Evolutionary conservation across 2,113 vertebrate species (phyloP).

Genomic region (Cepphus grylle): DNA sequence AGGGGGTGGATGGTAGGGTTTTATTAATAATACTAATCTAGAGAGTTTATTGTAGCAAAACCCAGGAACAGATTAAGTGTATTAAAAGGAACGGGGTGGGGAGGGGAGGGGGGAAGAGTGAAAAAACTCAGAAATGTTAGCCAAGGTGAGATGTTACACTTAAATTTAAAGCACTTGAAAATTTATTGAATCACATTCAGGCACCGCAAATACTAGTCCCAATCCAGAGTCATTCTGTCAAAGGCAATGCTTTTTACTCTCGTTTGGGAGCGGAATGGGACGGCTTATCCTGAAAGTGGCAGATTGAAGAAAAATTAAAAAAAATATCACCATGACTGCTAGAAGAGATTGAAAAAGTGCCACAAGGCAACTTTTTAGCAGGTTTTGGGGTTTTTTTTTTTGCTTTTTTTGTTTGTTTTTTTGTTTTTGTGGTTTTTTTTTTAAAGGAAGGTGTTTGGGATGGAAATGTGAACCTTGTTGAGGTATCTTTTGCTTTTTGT

Average conservation of each 20-base stretch:
- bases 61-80: neutral
- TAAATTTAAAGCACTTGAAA: neutral
- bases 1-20: constrained; percentile 8
- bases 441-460: neutral
- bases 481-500: neutral
- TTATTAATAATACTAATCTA: constrained; percentile 62
- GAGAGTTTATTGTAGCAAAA: constrained; percentile 52
- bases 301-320: neutral
- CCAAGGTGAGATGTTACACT: constrained; percentile 6
- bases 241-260: neutral
- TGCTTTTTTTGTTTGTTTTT: no score
- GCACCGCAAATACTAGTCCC: neutral
- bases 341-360: neutral
- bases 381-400: no score
- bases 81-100: neutral
- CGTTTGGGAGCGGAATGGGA: neutral
- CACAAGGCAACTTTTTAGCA: neutral
- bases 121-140: neutral
- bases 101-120: neutral
- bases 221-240: neutral
- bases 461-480: neutral
- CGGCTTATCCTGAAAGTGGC: neutral
- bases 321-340: neutral
- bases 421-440: neutral
- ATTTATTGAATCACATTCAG: neutral